A percentile compares a stretch with the other conserved stretches of the same genome.
phyloP scores from a whole-genome alignment of 2,113 vertebrate genomes.

The Pterocles gutturalis region DNA sequence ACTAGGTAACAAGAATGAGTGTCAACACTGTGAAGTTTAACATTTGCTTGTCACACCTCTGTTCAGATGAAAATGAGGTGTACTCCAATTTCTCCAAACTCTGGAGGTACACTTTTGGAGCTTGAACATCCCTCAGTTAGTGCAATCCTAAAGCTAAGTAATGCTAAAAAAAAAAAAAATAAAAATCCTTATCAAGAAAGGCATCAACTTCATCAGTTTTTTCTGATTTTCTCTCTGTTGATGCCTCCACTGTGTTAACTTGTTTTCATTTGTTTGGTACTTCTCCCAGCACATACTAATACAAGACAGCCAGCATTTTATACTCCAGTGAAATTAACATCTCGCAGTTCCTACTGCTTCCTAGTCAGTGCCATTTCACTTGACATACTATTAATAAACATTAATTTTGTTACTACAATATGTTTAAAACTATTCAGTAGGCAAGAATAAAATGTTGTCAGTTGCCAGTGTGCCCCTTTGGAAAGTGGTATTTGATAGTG shows the following conservation, averaged over 20 bases:
- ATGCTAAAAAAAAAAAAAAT: not conserved
- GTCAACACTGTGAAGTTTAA: not conserved
- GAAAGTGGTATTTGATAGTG: slow-evolving; percentile 2
- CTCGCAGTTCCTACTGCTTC: not conserved
- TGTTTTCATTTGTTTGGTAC: not conserved
- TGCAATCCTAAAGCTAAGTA: not conserved
- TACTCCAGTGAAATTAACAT: not conserved
- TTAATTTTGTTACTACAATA: slow-evolving; percentile 29
- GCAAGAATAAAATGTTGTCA: not conserved
- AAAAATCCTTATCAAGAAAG: not conserved
- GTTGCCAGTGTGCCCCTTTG: not conserved
- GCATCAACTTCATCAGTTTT: not conserved
- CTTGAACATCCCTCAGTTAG: not conserved
- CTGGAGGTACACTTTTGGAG: not conserved
- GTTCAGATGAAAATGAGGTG: not conserved
- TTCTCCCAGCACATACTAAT: not conserved
- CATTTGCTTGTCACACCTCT: not conserved
- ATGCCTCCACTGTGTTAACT: not conserved
- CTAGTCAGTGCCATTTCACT: not conserved
- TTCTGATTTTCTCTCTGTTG: not conserved
- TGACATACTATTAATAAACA: slow-evolving; percentile 40
- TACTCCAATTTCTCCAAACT: not conserved
- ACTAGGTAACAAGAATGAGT: not conserved
- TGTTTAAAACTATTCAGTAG: not conserved
- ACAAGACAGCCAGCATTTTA: not conserved